A percentile compares a stretch with the other conserved stretches of the same genome.
Conservation (phyloP, 2,888 invertebrate species). For the Drosophila meridiana region DNA sequence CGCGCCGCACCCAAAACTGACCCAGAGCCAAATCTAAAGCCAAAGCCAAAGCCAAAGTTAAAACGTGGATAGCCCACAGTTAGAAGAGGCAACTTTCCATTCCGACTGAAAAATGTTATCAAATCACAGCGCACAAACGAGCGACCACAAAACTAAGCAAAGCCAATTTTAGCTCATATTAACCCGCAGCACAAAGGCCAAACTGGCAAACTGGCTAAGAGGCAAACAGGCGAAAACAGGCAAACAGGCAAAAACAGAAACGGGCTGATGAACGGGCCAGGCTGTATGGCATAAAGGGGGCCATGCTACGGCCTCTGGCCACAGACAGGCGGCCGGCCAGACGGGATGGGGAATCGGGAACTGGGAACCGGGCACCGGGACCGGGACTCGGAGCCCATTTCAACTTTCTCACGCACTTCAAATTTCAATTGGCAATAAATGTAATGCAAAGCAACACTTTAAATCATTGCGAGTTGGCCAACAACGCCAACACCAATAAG, state of each 20-base stretch:
- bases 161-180: conserved; percentile 81
- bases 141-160: conserved; percentile 80
- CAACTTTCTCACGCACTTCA: conserved; percentile 84
- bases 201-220: conserved; percentile 52
- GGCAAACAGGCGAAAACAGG: conserved; percentile 54
- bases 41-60: conserved; percentile 30
- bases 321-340: conserved; percentile 34
- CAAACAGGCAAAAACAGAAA: conserved; percentile 27
- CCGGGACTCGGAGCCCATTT: conserved; percentile 67
- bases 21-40: conserved; percentile 39
- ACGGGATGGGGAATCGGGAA: conserved; percentile 1
- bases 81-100: conserved; percentile 69
- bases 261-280: conserved; percentile 37
- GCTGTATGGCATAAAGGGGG: conserved; percentile 35
- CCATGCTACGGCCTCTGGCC: conserved; percentile 63
- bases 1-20: conserved; percentile 52
- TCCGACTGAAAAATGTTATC: conserved; percentile 77
- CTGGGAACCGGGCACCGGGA: conserved; percentile 9
- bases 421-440: conserved; percentile 85
- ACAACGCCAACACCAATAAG: conserved; percentile 74
- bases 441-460: conserved; percentile 85
- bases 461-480: conserved; percentile 81
- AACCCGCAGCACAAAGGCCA: conserved; percentile 80
- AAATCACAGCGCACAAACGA: conserved; percentile 79
- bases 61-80: conserved; percentile 43